Conservation (phyloP, 2,797 vertebrate species). For the Dermochelys coriacea region DNA sequence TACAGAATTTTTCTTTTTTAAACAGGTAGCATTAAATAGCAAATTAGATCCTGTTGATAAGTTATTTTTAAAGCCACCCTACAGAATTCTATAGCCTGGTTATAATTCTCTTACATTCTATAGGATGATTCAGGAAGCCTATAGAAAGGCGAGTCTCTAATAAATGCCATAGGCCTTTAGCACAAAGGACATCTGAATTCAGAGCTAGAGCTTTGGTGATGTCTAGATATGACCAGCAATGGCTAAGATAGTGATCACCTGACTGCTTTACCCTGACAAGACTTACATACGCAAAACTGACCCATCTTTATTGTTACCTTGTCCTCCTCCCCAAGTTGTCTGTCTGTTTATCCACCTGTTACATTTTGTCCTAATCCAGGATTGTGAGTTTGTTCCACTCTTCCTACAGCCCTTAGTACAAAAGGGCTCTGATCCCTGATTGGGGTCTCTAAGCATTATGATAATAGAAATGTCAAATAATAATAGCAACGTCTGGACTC, state of each 20-base stretch:
- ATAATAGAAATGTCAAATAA: neutral
- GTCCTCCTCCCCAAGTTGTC: neutral
- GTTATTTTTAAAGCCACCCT: neutral
- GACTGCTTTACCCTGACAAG: fast-evolving
- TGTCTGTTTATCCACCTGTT: neutral
- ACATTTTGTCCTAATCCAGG: neutral
- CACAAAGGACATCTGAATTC: neutral
- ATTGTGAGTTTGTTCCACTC: neutral
- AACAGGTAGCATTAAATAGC: neutral
- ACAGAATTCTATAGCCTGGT: too few species aligned
- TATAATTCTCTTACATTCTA: neutral
- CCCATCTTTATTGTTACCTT: fast-evolving
- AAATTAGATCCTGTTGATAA: neutral
- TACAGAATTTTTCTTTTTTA: too few species aligned
- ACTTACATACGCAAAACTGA: neutral
- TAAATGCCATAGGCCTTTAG: neutral
- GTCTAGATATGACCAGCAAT: neutral
- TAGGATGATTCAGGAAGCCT: neutral
- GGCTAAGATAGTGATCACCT: neutral
- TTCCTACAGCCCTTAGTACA: neutral
- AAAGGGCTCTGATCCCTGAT: neutral
- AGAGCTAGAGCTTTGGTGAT: neutral
- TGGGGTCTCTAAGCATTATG: too few species aligned
- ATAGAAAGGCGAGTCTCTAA: neutral
- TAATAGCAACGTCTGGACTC: fast-evolving